Evolutionary conservation across 2,113 vertebrate genomes (phyloP), one percentile per base, ranked within the genome.

Genomic region (Oreochromis spilurus): DNA sequence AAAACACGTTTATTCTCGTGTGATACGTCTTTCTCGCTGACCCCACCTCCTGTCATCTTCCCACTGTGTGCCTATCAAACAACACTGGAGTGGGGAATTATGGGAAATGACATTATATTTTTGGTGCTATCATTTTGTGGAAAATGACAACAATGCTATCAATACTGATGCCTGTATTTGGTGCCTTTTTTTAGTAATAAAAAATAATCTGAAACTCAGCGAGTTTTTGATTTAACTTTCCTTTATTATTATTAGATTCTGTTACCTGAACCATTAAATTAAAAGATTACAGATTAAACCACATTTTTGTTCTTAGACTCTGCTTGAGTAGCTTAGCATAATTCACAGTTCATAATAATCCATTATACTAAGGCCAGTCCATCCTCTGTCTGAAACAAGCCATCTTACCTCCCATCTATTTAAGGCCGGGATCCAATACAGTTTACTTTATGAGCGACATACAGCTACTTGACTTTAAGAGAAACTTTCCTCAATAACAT

Each of bases 61-160:
- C 21, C 87, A 93, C 88, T 88, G 82, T 87, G 94, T 96, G 95
- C 95, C 96, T 96, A 90, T 93, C 75, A 54, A 84, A 91, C 53
- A 60, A 84, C 88, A 91, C 36, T 5, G 40, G 83, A 79, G 75
- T 81, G 60, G 92, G 85, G 85, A 85, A 81, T 87, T 92, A 84
- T 93, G 91, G 94, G 91, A 90, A 94, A 87, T 87, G 43, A 83
- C 53, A 45, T 65, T 92, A 92, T 94, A 91, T 95, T 95, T 95
- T 95, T 97, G 97, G 97, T 97, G 97, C 97, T 97, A 95, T 96
- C 84, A 89, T 96, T 95, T 91, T 94, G 89, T 94, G 89, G 80
- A 96, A 94, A 94, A 93, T 92, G 93, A 92, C 94, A 93, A 94
- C 91, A 92, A 95, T 83, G 92, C 81, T 92, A 75, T 95, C 83